Base-by-base conservation (phyloP, 2,113 vertebrate species). In the Chloropsis cyanopogon region DNA sequence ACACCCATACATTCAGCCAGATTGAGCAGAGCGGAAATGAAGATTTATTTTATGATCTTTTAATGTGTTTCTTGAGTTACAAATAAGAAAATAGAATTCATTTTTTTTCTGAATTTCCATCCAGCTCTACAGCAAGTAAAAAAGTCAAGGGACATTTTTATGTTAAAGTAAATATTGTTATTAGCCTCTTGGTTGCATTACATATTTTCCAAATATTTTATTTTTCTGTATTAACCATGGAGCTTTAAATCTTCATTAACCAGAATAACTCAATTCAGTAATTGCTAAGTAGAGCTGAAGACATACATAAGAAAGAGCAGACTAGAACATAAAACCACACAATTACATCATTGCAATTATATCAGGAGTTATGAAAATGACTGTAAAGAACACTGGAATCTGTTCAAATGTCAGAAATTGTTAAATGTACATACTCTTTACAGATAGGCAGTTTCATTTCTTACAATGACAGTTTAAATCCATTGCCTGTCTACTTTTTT, bases 201-300 rank as follows among this genome's bases (percentile, higher is more conserved):
- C 16, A 26, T 2, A 3, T 87, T 71, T 64, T 60, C 66, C 46
- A 90, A 72, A 61, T 5, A 8, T 23, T 28, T 47, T 85, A 9
- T 64, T 90, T 86, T 80, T 77, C 76, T 92, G 31, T 66, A 28
- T 94, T 66, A 85, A 46, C 29, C 15, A n/a, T 9, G 10, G 22
- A 80, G 37, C 49, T 82, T 75, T 77, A 76, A 86, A 47, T 81
- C 72, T 53, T 81, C 50, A 35, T 93, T 95, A 92, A 60, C 19
- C 31, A 44, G 21, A 64, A 56, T 20, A 44, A 16, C 8, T 85
- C 65, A 52, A 63, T 61, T 85, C 53, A 82, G 53, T 82, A 65
- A 90, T 57, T 81, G 71, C 75, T 92, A 80, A 92, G 86, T 53
- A 93, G 93, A 92, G 86, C 83, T 95, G 86, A 88, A 87, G 49